Base-by-base conservation (phyloP, 1,140 invertebrate genomes). In the Copidosoma floridanum region DNA sequence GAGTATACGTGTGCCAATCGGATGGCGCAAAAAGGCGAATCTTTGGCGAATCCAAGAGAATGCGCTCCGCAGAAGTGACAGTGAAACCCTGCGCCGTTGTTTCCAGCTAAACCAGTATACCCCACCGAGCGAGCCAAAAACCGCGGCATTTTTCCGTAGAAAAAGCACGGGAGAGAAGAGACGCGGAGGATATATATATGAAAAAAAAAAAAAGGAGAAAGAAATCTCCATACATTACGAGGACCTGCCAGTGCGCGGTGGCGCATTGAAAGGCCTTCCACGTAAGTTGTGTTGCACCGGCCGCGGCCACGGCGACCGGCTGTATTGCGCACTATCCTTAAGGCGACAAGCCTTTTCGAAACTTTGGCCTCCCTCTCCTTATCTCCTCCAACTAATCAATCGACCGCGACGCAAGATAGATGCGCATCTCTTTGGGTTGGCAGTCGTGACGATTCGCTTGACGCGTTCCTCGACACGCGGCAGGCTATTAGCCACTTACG, bases 241-340 rank as follows among this genome's bases (percentile, higher is more conserved):
- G 24, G 10, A 44, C 43, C 14, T 10, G 8, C 8, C 16, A 7
- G 20, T 23, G 32, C 24, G n/a, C 10, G 51, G 43, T 41, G n/a
- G 10, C 1, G 27, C 7, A 14, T 55, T 55, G 16, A 44, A 32
- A 55, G 16, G 27, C 27, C 18, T 16, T 35, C 27, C 53, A 46
- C 53, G 40, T 53, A 51, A 11, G 4, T 1, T 10, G 26, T 2
- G 46, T 10, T 1, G n/a, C n/a, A n/a, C n/a, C 2, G 1, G 24
- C 3, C 23, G 37, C 24, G 16, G 21, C 24, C 18, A 44, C 40
- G 24, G 26, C 18, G n/a, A 55, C 29, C 29, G 3, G 23, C n/a
- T n/a, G 41, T 47, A 47, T 56, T 47, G 43, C 54, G 38, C 54
- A 44, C 43, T 55, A 56, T 57, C 32, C 35, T 50, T 57, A 57